Evolutionary conservation across 1,140 invertebrate species (phyloP), one percentile per base, ranked within the genome.

Genomic region (Drosophila obscura): DNA sequence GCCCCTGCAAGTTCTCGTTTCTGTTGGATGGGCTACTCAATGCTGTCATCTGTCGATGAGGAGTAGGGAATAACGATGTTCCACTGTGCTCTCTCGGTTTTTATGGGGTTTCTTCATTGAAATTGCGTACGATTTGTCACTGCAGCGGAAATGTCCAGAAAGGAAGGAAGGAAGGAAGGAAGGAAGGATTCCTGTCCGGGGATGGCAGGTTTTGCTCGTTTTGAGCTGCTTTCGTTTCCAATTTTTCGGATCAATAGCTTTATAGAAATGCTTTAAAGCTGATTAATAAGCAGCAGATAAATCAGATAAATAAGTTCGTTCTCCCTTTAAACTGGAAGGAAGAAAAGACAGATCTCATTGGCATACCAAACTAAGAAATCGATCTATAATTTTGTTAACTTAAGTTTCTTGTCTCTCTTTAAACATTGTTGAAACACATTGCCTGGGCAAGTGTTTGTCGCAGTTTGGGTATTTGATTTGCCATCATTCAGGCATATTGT

Each of bases 391-490:
- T 35, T 11, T 3, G 31, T 4, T 11, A 35, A 4, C 31, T 46
- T 19, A 9, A 16, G 4, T 46, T 46, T 46, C 7, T 19, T 7
- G 15, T 9, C 39, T 28, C 8, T 22, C 11, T 48, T 65, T 64
- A 28, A 39, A 19, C 26, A 8, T 26, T 8, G 7, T 2, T 1
- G 28, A 31, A 2, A 0, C 39, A 15, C 44, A 35, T 24, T 39
- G 8, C 31, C 19, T 6, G 13, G 22, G n/a, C 15, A 28, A 28
- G 24, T 19, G 4, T 22, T 5, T 15, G 64, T 57, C 66, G 63
- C 66, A 69, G 66, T 19, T 63, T 68, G 66, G 51, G 66, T 69
- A 71, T 52, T 72, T 72, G 48, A 71, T 72, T 69, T 60, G 41
- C 48, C 53, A 71, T 59, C 41, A 28, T 46, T 60, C 48, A 26